Conservation (phyloP, 2,888 invertebrate genomes). For the Lithodes maja region DNA sequence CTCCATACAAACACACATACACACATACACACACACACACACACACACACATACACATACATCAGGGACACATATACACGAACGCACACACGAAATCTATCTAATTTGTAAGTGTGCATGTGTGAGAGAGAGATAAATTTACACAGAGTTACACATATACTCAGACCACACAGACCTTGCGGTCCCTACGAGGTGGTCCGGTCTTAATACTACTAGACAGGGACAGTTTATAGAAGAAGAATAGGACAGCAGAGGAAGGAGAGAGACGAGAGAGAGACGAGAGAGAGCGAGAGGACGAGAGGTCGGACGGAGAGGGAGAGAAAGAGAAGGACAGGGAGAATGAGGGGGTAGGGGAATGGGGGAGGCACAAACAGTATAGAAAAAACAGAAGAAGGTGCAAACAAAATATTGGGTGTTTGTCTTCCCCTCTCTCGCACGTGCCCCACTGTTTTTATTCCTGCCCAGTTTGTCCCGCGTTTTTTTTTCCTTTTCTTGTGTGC, state of each 20-base stretch:
- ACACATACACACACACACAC: too few relatives aligned
- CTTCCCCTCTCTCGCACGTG: background rate
- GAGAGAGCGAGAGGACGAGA: background rate
- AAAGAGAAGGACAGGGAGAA: background rate
- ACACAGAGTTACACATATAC: too few relatives aligned
- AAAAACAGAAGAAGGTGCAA: background rate
- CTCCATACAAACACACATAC: too few relatives aligned
- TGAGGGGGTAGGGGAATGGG: background rate
- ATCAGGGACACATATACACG: too few relatives aligned
- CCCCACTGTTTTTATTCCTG: background rate
- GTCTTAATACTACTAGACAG: too few relatives aligned
- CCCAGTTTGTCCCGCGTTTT: too few relatives aligned
- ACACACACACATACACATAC: too few relatives aligned
- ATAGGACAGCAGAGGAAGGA: background rate
- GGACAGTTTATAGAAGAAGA: background rate
- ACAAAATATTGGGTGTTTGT: background rate
- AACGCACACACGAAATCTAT: too few relatives aligned
- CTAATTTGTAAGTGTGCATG: background rate
- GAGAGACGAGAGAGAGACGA: background rate
- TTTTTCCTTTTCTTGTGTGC: too few relatives aligned
- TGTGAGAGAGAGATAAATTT: background rate
- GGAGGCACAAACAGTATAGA: background rate
- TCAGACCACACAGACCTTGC: too few relatives aligned
- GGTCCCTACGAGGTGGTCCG: too few relatives aligned
- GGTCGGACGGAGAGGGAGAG: background rate